These are phyloP conservation scores for Paradoxurus hermaphroditus DNA, from an alignment of 2,113 vertebrate species.

Conservation along the genomic window DNA sequence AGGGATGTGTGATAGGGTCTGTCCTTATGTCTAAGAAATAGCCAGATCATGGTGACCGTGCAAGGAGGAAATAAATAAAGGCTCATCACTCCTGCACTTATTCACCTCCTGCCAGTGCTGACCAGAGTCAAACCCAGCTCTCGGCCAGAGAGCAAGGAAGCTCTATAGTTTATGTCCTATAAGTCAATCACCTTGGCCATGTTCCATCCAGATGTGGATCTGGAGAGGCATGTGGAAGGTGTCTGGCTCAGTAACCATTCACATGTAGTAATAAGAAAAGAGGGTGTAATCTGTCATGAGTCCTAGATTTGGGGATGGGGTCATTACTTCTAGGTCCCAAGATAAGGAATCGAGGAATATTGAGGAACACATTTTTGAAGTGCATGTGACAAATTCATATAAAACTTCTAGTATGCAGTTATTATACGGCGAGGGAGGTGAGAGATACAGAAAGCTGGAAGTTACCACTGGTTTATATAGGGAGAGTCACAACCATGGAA, in stretches of 20 bases:
- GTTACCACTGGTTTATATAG: neutral
- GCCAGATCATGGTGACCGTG: neutral
- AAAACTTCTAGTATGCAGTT: neutral
- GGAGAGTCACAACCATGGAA: neutral
- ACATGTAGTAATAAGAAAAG: neutral
- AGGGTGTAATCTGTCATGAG: neutral
- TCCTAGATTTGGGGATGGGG: neutral
- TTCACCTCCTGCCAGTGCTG: neutral
- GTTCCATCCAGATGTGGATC: no score
- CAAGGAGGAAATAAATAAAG: no score
- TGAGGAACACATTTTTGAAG: neutral
- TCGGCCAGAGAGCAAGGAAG: neutral
- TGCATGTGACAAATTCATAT: neutral
- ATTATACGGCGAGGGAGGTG: neutral
- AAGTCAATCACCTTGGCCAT: neutral
- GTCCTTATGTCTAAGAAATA: neutral
- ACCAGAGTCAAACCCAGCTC: neutral
- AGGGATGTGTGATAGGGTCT: neutral
- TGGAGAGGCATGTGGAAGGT: neutral
- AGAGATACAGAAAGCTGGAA: neutral
- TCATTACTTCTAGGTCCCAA: neutral
- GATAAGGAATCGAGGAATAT: neutral
- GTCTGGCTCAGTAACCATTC: neutral
- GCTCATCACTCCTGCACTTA: neutral
- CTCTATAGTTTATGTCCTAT: fast-evolving